Conservation (phyloP, 2,888 invertebrate genomes). For the Griposia aprilina region DNA sequence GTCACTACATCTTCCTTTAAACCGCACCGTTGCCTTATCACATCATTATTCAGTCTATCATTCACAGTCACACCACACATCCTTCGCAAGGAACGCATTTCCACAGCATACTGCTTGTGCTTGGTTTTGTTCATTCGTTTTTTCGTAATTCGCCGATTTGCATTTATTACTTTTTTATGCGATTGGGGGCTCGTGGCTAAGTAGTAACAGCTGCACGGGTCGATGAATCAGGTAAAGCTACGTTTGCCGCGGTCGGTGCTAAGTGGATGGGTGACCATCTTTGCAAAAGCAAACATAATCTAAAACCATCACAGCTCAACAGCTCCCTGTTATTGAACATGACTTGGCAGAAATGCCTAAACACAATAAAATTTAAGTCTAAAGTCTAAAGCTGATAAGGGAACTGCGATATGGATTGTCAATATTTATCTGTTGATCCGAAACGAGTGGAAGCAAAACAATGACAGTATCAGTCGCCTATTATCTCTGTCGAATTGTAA, state of each 20-base stretch:
- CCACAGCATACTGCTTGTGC: no score
- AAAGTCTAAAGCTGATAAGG: slow-evolving; percentile 34
- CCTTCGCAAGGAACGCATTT: no score
- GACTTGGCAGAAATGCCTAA: not conserved
- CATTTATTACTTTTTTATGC: not conserved
- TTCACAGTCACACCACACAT: no score
- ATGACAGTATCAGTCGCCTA: slow-evolving; percentile 43
- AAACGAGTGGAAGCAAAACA: slow-evolving; percentile 46
- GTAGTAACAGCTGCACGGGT: not conserved
- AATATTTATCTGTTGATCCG: slow-evolving; percentile 51
- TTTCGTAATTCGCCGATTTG: not conserved
- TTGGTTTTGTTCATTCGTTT: not conserved
- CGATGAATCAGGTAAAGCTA: not conserved
- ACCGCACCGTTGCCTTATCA: no score
- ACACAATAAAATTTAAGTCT: not conserved
- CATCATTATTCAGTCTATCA: no score
- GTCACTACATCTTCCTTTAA: no score
- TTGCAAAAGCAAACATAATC: not conserved
- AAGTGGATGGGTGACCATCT: not conserved
- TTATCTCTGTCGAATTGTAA: slow-evolving; percentile 55
- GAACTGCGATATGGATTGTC: slow-evolving; percentile 22
- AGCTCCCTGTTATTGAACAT: not conserved
- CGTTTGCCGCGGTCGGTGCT: not conserved
- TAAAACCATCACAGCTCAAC: not conserved
- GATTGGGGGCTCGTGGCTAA: not conserved